Evolutionary conservation across 2,797 vertebrate species (phyloP).

Genomic region (Tamandua tetradactyla): DNA sequence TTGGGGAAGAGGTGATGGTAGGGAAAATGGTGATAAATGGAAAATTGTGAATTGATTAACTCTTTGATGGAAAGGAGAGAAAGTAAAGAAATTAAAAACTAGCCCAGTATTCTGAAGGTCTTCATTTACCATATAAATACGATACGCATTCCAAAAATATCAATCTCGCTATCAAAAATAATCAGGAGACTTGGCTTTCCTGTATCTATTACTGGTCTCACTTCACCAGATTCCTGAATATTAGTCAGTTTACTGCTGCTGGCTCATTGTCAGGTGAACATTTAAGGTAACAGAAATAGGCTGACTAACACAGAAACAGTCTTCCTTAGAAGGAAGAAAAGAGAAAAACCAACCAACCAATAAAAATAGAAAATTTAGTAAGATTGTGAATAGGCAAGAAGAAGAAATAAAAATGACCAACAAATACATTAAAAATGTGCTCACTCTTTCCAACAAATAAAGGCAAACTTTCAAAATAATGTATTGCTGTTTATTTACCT

Average conservation of each 20-base stretch:
- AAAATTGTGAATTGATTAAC: background rate
- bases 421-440: background rate
- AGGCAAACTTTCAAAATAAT: background rate
- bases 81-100: background rate
- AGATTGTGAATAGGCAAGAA: background rate
- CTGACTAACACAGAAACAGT: too few relatives aligned
- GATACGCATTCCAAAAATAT: background rate
- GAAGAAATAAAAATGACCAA: conserved; percentile 12
- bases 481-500: background rate
- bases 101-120: background rate
- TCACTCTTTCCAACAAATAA: background rate
- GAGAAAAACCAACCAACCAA: background rate
- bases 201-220: background rate
- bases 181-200: background rate
- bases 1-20: background rate
- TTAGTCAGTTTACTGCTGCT: background rate
- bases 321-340: background rate
- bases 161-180: background rate
- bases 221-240: background rate
- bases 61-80: background rate
- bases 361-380: background rate
- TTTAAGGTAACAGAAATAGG: background rate
- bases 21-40: background rate
- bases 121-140: background rate
- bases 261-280: background rate